Conservation (phyloP, 2,113 vertebrate genomes). For the Corythornis vintsioides region DNA sequence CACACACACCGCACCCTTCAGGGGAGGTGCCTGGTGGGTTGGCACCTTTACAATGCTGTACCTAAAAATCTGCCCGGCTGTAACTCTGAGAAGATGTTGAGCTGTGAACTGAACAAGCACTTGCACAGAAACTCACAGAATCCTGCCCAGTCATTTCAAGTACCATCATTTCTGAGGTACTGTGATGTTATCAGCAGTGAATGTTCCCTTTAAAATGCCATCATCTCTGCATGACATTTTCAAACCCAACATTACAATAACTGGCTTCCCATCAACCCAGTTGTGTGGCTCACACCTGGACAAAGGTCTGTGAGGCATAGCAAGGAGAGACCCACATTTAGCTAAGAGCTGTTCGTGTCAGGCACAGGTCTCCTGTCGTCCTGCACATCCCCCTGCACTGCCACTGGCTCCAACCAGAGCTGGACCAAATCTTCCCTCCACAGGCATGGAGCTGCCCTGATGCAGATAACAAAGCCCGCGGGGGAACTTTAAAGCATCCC, state of each 20-base stretch:
- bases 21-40: neutral
- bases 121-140: neutral
- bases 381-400: neutral
- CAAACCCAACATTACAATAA: neutral
- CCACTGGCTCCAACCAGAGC: neutral
- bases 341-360: accelerated
- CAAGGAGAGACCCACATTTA: neutral
- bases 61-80: neutral
- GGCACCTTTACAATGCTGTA: accelerated
- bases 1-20: accelerated
- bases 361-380: neutral
- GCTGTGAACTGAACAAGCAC: neutral
- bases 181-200: neutral
- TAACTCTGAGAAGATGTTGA: neutral
- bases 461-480: neutral
- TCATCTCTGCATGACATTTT: neutral
- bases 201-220: neutral
- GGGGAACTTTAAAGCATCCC: neutral
- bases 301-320: neutral
- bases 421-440: accelerated
- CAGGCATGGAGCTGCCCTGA: accelerated
- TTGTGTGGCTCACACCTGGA: neutral
- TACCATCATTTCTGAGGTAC: neutral
- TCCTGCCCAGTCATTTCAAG: neutral
- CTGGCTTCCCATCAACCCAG: neutral